Base-by-base conservation (phyloP, 2,888 invertebrate genomes). In the Petrolisthes manimaculis region DNA sequence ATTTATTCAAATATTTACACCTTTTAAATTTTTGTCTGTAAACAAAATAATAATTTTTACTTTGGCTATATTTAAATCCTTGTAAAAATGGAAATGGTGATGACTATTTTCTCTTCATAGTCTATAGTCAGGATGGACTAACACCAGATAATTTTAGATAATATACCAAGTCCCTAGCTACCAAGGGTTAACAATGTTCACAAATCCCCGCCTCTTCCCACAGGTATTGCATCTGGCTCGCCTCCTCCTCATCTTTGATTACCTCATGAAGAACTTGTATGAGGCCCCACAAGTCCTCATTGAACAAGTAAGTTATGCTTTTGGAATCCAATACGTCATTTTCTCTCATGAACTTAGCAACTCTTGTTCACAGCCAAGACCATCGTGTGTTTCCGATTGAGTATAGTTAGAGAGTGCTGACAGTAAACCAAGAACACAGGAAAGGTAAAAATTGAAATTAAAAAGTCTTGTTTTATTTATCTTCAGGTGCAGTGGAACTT, bases 191-290 rank as follows among this genome's bases (percentile, higher is more conserved):
- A 37, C 37, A 37, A 1, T 37, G 37, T 37, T 37, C 37, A 37
- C 37, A 37, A 37, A 37, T 37, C 2, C 37, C 37, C 37, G 1
- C 37, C 37, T n/a, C n/a, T n/a, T n/a, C 37, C 37, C 37, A 37
- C 37, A 37, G 37, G 94, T 97, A 71, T 95, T 97, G 92, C 95
- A 97, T 92, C 94, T 97, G 3, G 97, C 97, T 0, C 94, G 98
- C 84, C 93, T 99, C 84, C 94, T 98, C 92, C 94, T 98, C 56
- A 94, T 99, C 24, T 95, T 99, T 91, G 99, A 99, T 92, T 99
- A 99, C 92, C 95, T 99, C 91, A 97, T 99, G 96, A 96, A 97
- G 92, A 97, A 98, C 94, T 94, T 99, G 71, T 99, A 99, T 92
- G 98, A 98, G 92, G 97, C 98, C 0, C 98, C 98, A 0, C 95